Evolutionary conservation across 2,113 vertebrate genomes (phyloP).

Genomic region (Tympanuchus pallidicinctus): DNA sequence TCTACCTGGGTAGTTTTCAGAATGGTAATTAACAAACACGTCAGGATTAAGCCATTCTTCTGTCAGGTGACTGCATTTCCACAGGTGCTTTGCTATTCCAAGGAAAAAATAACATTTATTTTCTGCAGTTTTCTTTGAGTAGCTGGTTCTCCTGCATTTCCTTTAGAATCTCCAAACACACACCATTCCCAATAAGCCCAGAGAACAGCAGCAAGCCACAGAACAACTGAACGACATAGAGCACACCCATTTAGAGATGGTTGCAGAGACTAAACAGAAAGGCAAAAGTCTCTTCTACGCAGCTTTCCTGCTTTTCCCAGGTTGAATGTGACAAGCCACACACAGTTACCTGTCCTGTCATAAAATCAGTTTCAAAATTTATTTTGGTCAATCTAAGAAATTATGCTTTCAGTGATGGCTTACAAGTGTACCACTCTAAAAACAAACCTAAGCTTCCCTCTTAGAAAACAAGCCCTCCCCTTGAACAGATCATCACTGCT

Average conservation of each 20-base stretch:
- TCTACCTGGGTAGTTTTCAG: background rate
- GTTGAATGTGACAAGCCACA: background rate
- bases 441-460: background rate
- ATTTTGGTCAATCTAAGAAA: background rate
- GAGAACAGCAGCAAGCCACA: background rate
- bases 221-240: background rate
- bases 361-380: background rate
- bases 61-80: background rate
- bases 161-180: background rate
- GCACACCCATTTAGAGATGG: background rate
- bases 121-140: background rate
- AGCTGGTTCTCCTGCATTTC: background rate
- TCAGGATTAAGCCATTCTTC: background rate
- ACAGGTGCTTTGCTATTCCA: background rate
- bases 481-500: background rate
- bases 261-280: background rate
- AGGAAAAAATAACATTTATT: background rate
- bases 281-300: background rate
- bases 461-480: background rate
- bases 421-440: background rate
- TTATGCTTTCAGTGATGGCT: background rate
- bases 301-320: background rate
- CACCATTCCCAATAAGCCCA: background rate
- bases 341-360: background rate
- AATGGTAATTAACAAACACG: background rate